Percentiles rank a stretch among this genome's conserved stretches.
These are phyloP conservation scores for Alauda arvensis DNA, from an alignment of 2,797 vertebrate genomes.

Conservation along the genomic window DNA sequence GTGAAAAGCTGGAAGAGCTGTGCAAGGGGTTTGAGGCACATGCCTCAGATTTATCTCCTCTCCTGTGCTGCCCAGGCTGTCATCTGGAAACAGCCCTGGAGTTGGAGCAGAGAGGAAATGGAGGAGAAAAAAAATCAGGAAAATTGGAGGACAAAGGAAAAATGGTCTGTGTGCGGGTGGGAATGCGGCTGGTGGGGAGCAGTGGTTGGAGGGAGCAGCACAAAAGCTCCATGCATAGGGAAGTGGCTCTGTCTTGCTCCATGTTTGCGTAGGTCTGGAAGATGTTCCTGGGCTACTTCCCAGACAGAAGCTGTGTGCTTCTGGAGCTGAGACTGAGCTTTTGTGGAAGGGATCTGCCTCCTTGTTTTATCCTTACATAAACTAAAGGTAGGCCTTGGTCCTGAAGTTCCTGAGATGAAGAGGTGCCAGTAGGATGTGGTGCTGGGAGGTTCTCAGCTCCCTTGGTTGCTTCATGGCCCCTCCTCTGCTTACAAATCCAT, in stretches of 20 bases:
- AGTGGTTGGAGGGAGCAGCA: accelerated
- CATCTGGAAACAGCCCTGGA: not conserved
- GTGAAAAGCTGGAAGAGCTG: not conserved
- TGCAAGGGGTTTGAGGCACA: too few species aligned
- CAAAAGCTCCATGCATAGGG: accelerated
- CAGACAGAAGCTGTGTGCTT: not conserved
- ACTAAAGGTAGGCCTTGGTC: not conserved
- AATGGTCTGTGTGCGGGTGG: accelerated
- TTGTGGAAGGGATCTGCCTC: not conserved
- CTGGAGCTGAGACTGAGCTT: not conserved
- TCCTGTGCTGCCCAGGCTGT: not conserved
- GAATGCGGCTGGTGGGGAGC: not conserved
- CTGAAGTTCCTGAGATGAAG: not conserved
- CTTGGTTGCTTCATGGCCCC: not conserved
- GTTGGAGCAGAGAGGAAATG: not conserved
- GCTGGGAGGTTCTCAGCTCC: not conserved
- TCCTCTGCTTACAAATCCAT: not conserved
- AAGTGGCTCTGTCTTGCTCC: not conserved
- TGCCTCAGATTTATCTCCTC: not conserved
- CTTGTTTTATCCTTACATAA: not conserved
- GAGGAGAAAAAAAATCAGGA: not conserved
- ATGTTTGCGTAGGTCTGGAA: not conserved
- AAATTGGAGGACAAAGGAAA: not conserved
- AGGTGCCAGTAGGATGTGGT: not conserved
- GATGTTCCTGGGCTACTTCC: not conserved